Conservation (phyloP, 1,140 invertebrate species). For the Chironomus striatipennis region DNA sequence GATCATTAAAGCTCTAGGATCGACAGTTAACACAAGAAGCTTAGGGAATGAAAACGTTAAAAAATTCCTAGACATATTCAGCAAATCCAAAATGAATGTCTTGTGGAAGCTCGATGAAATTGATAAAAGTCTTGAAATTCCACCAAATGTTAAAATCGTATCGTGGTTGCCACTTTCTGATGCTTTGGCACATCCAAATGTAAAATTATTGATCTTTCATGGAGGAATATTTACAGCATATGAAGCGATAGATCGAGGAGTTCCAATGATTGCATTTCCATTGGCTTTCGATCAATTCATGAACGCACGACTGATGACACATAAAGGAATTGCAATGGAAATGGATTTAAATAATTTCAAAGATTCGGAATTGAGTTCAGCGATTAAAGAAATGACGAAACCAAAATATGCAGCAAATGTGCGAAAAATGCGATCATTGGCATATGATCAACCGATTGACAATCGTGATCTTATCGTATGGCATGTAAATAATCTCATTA, state of each 20-base stretch:
- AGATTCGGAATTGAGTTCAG: conserved; percentile 31
- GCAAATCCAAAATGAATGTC: conserved; percentile 44
- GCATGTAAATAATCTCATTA: neutral
- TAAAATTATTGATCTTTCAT: conserved; percentile 46
- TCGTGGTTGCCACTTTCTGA: neutral
- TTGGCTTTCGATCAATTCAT: conserved; percentile 30
- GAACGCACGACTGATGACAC: conserved; percentile 34
- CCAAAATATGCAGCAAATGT: neutral
- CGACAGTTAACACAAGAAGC: conserved; percentile 29
- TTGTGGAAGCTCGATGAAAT: conserved; percentile 51
- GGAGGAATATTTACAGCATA: conserved; percentile 45
- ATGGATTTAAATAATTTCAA: conserved; percentile 39
- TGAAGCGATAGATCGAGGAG: conserved; percentile 34
- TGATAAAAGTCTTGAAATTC: conserved; percentile 28
- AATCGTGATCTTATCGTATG: neutral
- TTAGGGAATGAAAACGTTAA: conserved; percentile 26
- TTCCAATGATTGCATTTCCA: conserved; percentile 32
- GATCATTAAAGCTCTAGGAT: conserved; percentile 39
- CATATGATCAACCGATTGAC: neutral
- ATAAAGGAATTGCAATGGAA: conserved; percentile 32
- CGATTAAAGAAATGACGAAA: conserved; percentile 36
- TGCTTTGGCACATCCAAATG: conserved; percentile 37
- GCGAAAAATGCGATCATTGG: neutral
- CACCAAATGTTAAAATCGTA: neutral
- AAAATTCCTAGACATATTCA: conserved; percentile 36